Evolutionary conservation across 2,797 vertebrate species (phyloP), one percentile per base, ranked within the genome.

Genomic region (Ammospiza maritima): DNA sequence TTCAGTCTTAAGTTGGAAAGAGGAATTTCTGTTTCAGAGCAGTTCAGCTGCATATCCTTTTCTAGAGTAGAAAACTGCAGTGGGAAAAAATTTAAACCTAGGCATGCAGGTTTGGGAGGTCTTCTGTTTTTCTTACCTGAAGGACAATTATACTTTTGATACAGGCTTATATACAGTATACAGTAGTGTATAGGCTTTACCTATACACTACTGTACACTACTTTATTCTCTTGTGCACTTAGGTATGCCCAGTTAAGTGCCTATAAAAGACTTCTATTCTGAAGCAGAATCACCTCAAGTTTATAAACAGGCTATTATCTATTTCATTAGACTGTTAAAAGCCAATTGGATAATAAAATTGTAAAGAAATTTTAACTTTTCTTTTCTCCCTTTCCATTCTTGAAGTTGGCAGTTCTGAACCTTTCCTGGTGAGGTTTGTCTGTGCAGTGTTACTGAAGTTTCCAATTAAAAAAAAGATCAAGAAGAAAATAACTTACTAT

Each of bases 181-280:
- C 50, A 16, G 26, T 51, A 27, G 50, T 51, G 50, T 51, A 51
- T 11, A 27, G 6, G 50, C 50, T 51, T 51, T 51, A 51, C 50
- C 26, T 50, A 50, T 50, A 50, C 48, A 50, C 48, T 27, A 50
- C 48, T 50, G 25, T 50, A 27, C 27, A 50, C 16, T 50, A 27
- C 48, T 54, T 67, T 53, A 9, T 73, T 64, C 12, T 50, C 48
- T 56, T 0, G 0, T 21, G 29, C 14, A 10, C 48, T 40, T 58
- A 42, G 7, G 19, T 85, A 21, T 70, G 27, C 62, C 32, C 10
- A 29, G 8, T 65, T 54, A 57, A 72, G 16, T 88, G 56, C n/a
- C 44, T 58, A 11, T 78, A 44, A 81, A 93, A 57, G 44, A 30
- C 2, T 73, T 38, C 25, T 85, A 1, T 73, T 79, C 25, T 85